Base-by-base conservation (phyloP, 2,797 vertebrate species). In the Gallinago stenura region DNA sequence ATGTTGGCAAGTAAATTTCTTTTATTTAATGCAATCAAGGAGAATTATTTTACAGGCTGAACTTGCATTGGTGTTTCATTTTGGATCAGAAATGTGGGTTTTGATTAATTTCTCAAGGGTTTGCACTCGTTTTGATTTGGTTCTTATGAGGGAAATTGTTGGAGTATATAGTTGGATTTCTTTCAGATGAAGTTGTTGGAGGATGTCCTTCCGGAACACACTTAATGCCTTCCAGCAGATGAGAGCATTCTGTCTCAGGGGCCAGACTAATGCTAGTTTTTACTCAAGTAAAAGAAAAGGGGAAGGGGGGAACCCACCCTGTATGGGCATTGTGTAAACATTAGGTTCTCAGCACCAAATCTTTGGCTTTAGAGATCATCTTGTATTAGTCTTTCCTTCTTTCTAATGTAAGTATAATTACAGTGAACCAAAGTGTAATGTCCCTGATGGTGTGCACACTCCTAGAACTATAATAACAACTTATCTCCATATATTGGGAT, bases 281-380 rank as follows among this genome's bases (percentile, higher is more conserved):
- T 15, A 54, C 12, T 65, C n/a, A 84, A 20, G 5, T 41, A 26
- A 61, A 82, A 76, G 6, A 46, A 64, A 56, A 8, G 2, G 2
- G 10, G 11, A 7, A 5, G 4, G 4, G 5, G 9, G 2, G 1
- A 69, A 58, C 4, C 2, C 22, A 62, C 3, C 1, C 3, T 48
- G 1, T 75, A 31, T 19, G 10, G 46, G 1, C 10, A 30, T 17
- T 66, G 10, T 51, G 12, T 15, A 73, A 82, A 35, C 6, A 19
- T 50, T 41, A 28, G 3, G 57, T 76, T 76, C n/a, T 70, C 39
- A 56, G 11, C 22, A 70, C 4, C 13, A 66, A 7, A 73, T 87
- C 6, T 91, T 84, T 80, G 20, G 12, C 19, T 86, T 56, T 60
- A 35, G 10, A 80, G 8, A 31, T 30, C 0, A 46, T 48, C 60